Conservation (phyloP, 2,888 invertebrate species). For the Tuta absoluta region DNA sequence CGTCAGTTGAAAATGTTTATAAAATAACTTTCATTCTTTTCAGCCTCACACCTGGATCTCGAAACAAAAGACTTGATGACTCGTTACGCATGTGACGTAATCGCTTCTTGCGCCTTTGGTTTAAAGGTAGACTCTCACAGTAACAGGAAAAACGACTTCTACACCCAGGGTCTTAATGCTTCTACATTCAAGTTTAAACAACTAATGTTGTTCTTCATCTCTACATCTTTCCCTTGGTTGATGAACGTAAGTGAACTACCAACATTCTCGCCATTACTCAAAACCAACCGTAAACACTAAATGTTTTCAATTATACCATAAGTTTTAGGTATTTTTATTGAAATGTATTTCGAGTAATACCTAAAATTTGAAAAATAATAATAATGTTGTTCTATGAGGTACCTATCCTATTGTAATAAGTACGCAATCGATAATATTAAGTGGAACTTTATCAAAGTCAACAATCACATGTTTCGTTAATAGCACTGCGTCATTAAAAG, state of each 20-base stretch:
- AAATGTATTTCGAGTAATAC: too few relatives aligned
- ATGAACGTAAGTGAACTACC: conserved; percentile 34
- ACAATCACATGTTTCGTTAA: too few relatives aligned
- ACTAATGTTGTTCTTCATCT: conserved; percentile 36
- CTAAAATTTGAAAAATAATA: too few relatives aligned
- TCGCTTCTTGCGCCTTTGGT: conserved; percentile 74
- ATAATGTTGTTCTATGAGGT: too few relatives aligned
- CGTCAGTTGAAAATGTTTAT: neutral
- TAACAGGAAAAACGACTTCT: conserved; percentile 76
- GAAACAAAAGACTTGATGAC: conserved; percentile 67
- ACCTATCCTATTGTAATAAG: neutral
- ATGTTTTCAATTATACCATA: too few relatives aligned
- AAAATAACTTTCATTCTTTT: conserved; percentile 26
- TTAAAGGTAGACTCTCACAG: conserved; percentile 76
- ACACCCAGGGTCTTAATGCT: conserved; percentile 68
- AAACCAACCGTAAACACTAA: too few relatives aligned
- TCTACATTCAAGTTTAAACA: conserved; percentile 47
- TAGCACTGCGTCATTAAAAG: too few relatives aligned
- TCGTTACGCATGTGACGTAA: conserved; percentile 72
- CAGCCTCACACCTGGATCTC: conserved; percentile 45
- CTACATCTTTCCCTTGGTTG: conserved; percentile 35
- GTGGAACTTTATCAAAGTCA: neutral
- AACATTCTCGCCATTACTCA: neutral
- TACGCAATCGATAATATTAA: neutral
- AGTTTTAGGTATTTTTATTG: too few relatives aligned